Evolutionary conservation across 53 echinoderm and acorn worm genomes (phyloP).

Genomic region (Paracentrotus lividus): DNA sequence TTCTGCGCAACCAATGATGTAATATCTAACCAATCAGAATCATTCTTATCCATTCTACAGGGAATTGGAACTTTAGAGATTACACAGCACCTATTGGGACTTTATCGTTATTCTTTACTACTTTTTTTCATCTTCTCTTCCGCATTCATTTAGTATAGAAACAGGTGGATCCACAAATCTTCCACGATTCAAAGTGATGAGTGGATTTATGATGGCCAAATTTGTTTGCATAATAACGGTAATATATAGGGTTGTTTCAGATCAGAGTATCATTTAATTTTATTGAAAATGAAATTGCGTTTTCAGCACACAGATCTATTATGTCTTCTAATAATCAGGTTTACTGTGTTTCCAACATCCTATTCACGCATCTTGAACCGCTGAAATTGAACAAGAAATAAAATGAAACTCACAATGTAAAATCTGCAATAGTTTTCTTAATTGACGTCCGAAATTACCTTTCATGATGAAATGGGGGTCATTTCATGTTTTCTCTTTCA

Average conservation of each 20-base stretch:
- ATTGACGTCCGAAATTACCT: no score
- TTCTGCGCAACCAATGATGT: conserved; percentile 26
- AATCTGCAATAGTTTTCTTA: no score
- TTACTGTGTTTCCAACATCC: no score
- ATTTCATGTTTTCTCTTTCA: no score
- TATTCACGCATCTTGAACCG: no score
- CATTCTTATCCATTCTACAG: neutral
- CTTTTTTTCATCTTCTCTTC: neutral
- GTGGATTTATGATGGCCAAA: conserved; percentile 23
- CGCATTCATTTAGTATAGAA: neutral
- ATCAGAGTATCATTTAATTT: conserved; percentile 35
- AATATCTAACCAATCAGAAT: conserved; percentile 49
- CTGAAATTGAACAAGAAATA: no score
- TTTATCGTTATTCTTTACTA: conserved; percentile 36
- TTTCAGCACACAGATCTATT: neutral
- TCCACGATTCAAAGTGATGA: neutral
- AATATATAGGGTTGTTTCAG: neutral
- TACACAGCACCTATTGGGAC: neutral
- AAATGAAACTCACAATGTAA: no score
- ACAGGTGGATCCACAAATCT: conserved; percentile 28
- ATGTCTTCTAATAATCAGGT: neutral
- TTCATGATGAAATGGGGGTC: no score
- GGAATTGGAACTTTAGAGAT: conserved; percentile 33
- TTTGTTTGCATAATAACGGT: conserved; percentile 17
- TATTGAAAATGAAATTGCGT: neutral